Base-by-base conservation (phyloP, 2,113 vertebrate species). In the Kryptolebias marmoratus region DNA sequence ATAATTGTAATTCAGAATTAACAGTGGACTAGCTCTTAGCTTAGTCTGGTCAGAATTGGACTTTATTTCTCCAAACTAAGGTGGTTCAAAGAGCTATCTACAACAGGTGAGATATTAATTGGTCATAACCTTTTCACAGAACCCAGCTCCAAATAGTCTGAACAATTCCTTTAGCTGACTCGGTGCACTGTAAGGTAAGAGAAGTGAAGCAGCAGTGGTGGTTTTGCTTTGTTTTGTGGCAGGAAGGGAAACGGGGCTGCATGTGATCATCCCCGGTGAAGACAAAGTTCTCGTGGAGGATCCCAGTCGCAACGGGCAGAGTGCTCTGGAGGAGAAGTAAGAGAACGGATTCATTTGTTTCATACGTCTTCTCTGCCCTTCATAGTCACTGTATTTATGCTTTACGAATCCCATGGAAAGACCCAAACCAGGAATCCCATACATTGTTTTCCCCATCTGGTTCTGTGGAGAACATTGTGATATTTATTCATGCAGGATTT, bases 251-350 rank as follows among this genome's bases (percentile, higher is more conserved):
- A 94, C 95, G 3, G 95, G 95, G 80, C 96, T 95, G 32, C 96
- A 96, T 86, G 93, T 97, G 70, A 92, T 98, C 88, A 93, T 97
- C 82, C 96, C 96, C 4, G 94, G 96, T 64, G 96, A 96, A 76
- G 96, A 96, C 81, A 98, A 96, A 82, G 95, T 97, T 73, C 95
- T 94, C 78, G 83, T 96, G 57, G 96, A 97, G 82, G 96, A 96
- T 88, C 95, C 94, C 73, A 96, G 93, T 91, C 97, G 95, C 88
- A 99, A 98, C 2, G 96, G 97, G 79, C 97, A 98, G 88, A 96
- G 94, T 73, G 92, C 95, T 81, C 92, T 90, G 66, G 96, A 97
- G 82, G 97, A 98, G 85, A 99, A 97, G 97, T 99, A 96, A 96
- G 97, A 88, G 15, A 3, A 3, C 66, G 1, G 1, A 18, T 1